Base-by-base conservation (phyloP, 2,113 vertebrate species). In the Mobula hypostoma region DNA sequence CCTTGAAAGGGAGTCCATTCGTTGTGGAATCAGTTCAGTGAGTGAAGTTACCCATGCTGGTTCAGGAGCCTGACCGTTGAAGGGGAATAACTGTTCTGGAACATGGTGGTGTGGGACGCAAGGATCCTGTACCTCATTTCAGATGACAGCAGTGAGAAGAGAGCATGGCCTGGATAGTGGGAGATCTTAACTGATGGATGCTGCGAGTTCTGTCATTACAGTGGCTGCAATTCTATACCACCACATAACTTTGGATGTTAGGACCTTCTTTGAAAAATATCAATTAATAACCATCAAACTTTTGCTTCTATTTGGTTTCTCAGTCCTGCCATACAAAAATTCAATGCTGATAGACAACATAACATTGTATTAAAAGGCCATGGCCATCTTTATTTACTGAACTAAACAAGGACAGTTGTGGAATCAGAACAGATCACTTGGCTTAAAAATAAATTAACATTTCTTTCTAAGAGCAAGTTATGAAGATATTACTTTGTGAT, bases 261-360 rank as follows among this genome's bases (percentile, higher is more conserved):
- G 14, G 32, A 36, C 36, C 7, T 91, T 91, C 32, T 58, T 27
- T 1, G 15, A 77, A 77, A 77, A 77, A 90, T 32, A 68, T 91
- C 27, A 91, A 91, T 48, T 48, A 48, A 48, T 48, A 48, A 91
- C 17, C 68, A 91, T 9, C 29, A 68, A 29, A 66, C 63, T 66
- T 7, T 68, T 32, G 48, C 66, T 32, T 88, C 36, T 80, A 32
- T 90, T 90, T 90, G 12, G 66, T 66, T n/a, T 68, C 61, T 29
- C 87, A 90, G 6, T 68, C n/a, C 87, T 66, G n/a, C n/a, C 87
- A 90, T 90, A 90, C 63, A 91, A 68, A 91, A 91, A 91, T 91
- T 91, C 63, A 68, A 32, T 36, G 12, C 19, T 36, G 7, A n/a
- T 8, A 91, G 63, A 91, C 87, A 68, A 63, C 68, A 63, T 68